Conservation (phyloP, 2,888 invertebrate genomes). For the Pteria penguin region DNA sequence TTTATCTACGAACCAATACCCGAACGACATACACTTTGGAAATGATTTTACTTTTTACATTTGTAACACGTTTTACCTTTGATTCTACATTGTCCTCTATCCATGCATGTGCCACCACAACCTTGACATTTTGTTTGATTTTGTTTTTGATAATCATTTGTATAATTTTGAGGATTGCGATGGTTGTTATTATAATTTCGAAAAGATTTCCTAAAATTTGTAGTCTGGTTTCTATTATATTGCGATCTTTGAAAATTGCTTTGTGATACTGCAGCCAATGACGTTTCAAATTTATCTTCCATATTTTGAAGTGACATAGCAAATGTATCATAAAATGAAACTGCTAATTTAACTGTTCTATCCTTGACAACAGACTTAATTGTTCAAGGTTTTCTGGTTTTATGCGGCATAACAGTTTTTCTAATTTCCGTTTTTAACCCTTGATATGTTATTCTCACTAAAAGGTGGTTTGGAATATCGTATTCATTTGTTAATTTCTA, state of each 20-base stretch:
- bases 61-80: background rate
- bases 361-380: background rate
- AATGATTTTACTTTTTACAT: background rate
- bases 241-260: background rate
- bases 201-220: background rate
- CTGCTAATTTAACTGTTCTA: background rate
- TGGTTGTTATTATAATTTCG: background rate
- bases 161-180: background rate
- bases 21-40: background rate
- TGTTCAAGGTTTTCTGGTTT: background rate
- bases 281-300: conserved; percentile 12
- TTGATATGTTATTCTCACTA: conserved; percentile 4
- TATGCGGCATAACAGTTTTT: conserved; percentile 10
- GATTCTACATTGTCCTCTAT: background rate
- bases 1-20: background rate
- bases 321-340: background rate
- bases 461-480: background rate
- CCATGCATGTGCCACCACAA: conserved; percentile 4
- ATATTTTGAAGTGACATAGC: background rate
- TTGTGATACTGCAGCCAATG: background rate
- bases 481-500: background rate
- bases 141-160: background rate
- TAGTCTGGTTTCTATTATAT: background rate
- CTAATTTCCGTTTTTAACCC: background rate
- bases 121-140: background rate